Conservation (phyloP, 2,797 vertebrate species). For the Echiichthys vipera region DNA sequence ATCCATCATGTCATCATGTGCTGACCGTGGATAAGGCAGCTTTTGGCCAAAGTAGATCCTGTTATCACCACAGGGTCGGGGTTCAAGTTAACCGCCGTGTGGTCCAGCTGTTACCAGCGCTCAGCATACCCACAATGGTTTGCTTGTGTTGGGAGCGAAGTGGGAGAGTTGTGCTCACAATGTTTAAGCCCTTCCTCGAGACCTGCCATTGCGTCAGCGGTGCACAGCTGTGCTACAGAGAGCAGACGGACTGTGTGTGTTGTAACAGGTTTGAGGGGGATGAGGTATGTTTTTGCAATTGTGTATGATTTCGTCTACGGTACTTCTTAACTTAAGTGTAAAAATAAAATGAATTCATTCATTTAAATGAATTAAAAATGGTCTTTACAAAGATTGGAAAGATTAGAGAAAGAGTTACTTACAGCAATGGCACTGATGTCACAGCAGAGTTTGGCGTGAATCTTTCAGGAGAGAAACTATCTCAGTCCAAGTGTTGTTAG, state of each 20-base stretch:
- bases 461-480: neutral
- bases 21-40: constrained; percentile 50
- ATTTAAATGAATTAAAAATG: neutral
- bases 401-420: neutral
- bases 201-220: constrained; percentile 49
- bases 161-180: constrained; percentile 41
- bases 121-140: constrained; percentile 70
- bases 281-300: constrained; percentile 4
- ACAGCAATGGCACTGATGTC: neutral
- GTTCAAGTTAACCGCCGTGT: constrained; percentile 59
- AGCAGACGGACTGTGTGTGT: constrained; percentile 17
- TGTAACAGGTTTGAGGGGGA: neutral
- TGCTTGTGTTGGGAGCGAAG: constrained; percentile 54
- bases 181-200: constrained; percentile 55
- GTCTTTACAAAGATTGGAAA: neutral
- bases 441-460: neutral
- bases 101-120: constrained; percentile 73
- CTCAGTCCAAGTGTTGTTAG: neutral
- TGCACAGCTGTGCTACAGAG: constrained; percentile 67
- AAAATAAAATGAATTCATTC: neutral
- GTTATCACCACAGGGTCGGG: constrained; percentile 65
- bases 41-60: constrained; percentile 68
- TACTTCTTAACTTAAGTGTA: neutral
- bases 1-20: constrained; percentile 66
- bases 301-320: no score